phyloP scores from a whole-genome alignment of 2,888 invertebrate species.

The Epinotia nisella region DNA sequence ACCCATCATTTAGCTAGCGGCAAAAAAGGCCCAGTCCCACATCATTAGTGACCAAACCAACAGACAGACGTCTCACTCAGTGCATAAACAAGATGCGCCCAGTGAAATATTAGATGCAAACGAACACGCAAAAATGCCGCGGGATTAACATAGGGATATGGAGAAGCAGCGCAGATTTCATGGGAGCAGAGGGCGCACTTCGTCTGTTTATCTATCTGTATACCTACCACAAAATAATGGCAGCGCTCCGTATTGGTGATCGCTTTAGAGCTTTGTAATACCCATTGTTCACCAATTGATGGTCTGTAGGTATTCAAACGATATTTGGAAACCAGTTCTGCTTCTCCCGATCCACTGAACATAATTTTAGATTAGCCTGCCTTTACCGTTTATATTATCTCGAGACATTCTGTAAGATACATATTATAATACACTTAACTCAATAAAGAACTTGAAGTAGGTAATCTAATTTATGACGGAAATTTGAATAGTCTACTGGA shows the following conservation, averaged over 20 bases:
- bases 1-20: constrained; percentile 71
- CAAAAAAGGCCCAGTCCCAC: constrained; percentile 73
- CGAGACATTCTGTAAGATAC: constrained; percentile 12
- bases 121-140: constrained; percentile 75
- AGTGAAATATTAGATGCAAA: constrained; percentile 80
- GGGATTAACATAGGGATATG: constrained; percentile 75
- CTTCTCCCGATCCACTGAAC: neutral
- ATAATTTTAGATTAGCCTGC: constrained; percentile 5
- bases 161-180: constrained; percentile 45
- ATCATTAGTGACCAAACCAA: constrained; percentile 76
- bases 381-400: constrained; percentile 9
- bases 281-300: constrained; percentile 9
- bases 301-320: neutral
- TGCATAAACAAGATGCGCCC: constrained; percentile 75
- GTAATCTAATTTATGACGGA: constrained; percentile 3
- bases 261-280: neutral
- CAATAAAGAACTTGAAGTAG: constrained; percentile 7
- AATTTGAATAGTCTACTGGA: neutral
- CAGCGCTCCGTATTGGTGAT: neutral
- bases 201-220: neutral
- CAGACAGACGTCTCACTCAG: constrained; percentile 78
- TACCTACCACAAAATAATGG: constrained; percentile 2
- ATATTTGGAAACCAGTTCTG: constrained; percentile 4
- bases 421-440: constrained; percentile 14
- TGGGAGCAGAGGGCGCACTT: constrained; percentile 25